Base-by-base conservation (phyloP, 2,888 invertebrate species). In the Iphiclides podalirius region DNA sequence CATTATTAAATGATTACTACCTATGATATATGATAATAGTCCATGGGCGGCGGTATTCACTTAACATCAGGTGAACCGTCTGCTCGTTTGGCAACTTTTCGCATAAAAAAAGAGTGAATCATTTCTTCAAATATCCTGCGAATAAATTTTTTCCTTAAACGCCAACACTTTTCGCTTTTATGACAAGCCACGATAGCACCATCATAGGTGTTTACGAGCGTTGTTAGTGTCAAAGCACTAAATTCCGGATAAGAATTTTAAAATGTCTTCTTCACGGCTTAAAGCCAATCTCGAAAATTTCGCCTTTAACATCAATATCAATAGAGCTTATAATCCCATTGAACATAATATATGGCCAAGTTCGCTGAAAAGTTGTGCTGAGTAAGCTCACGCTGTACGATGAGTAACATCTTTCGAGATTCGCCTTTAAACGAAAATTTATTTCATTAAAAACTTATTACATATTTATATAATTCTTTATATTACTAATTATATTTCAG, bases 121-220 rank as follows among this genome's bases (percentile, higher is more conserved):
- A n/a, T n/a, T n/a, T n/a, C n/a, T n/a, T n/a, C n/a, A n/a, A n/a
- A 28, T 28, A 4, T 28, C 8, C 28, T 28, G 7, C 7, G n/a
- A 28, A n/a, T 2, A 9, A n/a, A 9, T 4, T 28, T 28, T 28
- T 8, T 28, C n/a, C 28, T 28, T 28, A 28, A 28, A n/a, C 28
- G 28, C n/a, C n/a, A 3, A 28, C 9, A 28, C 28, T 31, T 31
- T 46, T 33, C 38, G 11, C 46, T 47, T 47, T 47, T 47, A 47
- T 47, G 39, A 47, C 46, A 47, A 39, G 34, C 15, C 23, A 15
- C 34, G 39, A 47, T 47, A 47, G 46, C 33, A 23, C n/a, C 20
- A 39, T 47, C 46, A 23, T 28, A 47, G 12, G 39, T 47, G 46
- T 47, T 47, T 39, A 47, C 46, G 39, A 47, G 13, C 31, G 39